Percentiles rank a stretch among this genome's conserved stretches.
phyloP scores from a whole-genome alignment of 2,888 invertebrate species.

The Drosophila neutralis region DNA sequence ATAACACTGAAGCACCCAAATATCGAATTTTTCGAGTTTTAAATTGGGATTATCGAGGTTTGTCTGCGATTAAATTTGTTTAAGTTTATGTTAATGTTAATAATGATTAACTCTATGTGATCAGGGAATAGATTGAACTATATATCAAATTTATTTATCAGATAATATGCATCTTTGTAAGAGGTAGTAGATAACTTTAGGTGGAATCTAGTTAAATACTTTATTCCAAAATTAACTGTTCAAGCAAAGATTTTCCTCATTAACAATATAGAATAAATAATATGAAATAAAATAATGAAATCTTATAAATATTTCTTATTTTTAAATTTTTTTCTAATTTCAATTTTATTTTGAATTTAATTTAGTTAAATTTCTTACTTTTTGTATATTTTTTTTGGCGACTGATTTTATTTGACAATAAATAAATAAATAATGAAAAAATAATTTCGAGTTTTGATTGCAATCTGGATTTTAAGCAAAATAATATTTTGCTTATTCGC shows the following conservation, averaged over 20 bases:
- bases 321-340: no score
- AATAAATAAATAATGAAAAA: not conserved
- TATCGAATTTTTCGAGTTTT: not conserved
- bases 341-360: no score
- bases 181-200: not conserved
- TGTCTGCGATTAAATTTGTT: not conserved
- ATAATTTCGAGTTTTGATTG: not conserved
- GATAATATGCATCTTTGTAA: not conserved
- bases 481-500: not conserved
- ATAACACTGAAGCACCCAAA: not conserved
- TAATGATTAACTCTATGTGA: not conserved
- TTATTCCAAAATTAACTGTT: not conserved
- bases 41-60: conserved; percentile 12
- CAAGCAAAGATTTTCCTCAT: not conserved
- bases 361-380: no score
- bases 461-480: not conserved
- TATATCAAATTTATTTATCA: not conserved
- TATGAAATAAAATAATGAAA: no score
- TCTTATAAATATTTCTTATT: no score
- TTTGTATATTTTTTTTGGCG: no score
- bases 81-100: not conserved
- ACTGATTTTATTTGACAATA: no score
- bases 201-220: not conserved
- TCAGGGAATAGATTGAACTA: not conserved
- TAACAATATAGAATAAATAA: not conserved